Percentiles rank a stretch among this genome's conserved stretches.
phyloP scores from a whole-genome alignment of 2,113 vertebrate genomes.

The Aegotheles bennettii region DNA sequence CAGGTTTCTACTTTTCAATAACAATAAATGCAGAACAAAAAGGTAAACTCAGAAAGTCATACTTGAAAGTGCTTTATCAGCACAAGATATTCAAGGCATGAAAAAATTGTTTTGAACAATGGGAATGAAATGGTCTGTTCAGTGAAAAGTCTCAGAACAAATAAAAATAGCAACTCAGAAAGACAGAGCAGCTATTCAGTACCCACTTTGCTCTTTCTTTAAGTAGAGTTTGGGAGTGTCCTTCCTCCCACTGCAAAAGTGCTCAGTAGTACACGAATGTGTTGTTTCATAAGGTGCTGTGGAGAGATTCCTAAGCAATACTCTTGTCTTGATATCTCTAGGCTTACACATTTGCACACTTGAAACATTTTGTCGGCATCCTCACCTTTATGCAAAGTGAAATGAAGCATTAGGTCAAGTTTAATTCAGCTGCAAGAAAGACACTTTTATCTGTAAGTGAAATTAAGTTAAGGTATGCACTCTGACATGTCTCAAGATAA shows the following conservation, averaged over 20 bases:
- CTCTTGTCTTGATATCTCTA: not conserved
- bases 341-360: not conserved
- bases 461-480: not conserved
- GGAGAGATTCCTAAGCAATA: not conserved
- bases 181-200: not conserved
- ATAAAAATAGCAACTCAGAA: not conserved
- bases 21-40: not conserved
- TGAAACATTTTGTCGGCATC: not conserved
- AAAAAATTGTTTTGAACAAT: conserved; percentile 5
- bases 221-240: not conserved
- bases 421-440: conserved; percentile 4
- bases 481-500: not conserved
- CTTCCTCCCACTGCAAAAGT: not conserved
- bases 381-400: not conserved
- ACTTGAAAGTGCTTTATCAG: not conserved
- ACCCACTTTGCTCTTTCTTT: not conserved
- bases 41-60: not conserved
- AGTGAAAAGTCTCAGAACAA: not conserved
- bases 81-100: not conserved
- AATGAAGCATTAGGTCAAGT: not conserved
- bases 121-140: not conserved
- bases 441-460: conserved; percentile 22
- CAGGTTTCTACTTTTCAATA: not conserved
- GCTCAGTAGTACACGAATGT: not conserved
- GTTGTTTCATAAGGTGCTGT: not conserved